Percentiles rank a stretch among this genome's conserved stretches.
Conservation (phyloP, 2,113 vertebrate species). For the Chloebia gouldiae region DNA sequence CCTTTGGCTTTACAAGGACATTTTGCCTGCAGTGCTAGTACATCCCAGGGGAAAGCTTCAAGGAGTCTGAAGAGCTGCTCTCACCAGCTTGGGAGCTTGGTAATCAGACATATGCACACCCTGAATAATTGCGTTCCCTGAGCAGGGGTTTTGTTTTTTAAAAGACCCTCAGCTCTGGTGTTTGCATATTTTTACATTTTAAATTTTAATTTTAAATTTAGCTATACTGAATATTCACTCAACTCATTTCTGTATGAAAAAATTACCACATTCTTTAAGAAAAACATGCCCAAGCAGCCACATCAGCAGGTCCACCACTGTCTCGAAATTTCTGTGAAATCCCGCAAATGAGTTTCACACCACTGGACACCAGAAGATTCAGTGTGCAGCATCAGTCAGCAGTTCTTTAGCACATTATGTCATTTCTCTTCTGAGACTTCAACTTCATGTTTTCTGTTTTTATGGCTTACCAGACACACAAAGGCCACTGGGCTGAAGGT, state of each 20-base stretch:
- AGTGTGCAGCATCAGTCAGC: neutral
- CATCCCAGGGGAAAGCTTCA: neutral
- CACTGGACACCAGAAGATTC: neutral
- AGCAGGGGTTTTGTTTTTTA: neutral
- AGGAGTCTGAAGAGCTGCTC: neutral
- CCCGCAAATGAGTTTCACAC: neutral
- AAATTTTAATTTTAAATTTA: neutral
- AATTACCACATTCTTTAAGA: neutral
- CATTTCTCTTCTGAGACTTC: neutral
- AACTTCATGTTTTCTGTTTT: neutral
- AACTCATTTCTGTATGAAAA: neutral
- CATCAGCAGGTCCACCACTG: neutral
- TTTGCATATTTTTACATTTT: constrained; percentile 43
- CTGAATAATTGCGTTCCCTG: neutral
- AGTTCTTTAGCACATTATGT: neutral
- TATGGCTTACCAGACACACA: neutral
- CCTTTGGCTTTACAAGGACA: neutral
- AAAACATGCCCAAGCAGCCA: neutral
- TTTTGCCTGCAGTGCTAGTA: neutral
- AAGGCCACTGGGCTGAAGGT: neutral
- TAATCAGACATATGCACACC: neutral
- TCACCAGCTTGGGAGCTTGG: neutral
- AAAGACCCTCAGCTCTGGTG: neutral
- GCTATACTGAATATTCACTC: neutral
- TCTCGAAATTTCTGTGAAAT: neutral